These are phyloP conservation scores for Aromia moschata DNA, from an alignment of 2,888 invertebrate genomes.

Conservation along the genomic window DNA sequence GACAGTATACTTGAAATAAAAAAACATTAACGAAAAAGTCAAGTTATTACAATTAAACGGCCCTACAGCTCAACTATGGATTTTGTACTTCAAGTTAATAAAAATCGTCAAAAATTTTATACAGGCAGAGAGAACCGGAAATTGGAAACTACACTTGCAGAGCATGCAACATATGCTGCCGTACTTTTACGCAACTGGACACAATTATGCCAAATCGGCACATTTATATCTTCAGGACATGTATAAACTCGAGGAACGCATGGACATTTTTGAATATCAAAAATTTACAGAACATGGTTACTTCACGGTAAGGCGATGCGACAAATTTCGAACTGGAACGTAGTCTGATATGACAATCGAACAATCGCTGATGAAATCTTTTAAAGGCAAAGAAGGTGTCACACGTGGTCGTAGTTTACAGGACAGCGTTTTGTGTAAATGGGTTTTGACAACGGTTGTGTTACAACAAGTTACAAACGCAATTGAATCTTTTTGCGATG, in stretches of 20 bases:
- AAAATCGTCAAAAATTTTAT: slow-evolving; percentile 3
- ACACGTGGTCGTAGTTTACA: neutral
- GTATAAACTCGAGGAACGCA: neutral
- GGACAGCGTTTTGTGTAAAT: neutral
- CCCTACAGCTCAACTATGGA: too few species aligned
- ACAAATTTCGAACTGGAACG: neutral
- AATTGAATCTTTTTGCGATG: neutral
- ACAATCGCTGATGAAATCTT: neutral
- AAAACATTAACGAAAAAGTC: too few species aligned
- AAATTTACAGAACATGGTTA: too few species aligned
- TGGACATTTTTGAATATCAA: too few species aligned
- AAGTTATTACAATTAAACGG: too few species aligned
- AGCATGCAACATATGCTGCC: neutral
- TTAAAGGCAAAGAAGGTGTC: neutral
- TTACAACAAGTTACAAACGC: neutral
- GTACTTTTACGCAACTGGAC: neutral
- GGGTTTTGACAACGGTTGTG: neutral
- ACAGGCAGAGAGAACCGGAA: neutral
- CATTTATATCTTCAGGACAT: neutral
- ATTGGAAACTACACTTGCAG: neutral
- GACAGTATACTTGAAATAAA: too few species aligned
- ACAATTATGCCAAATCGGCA: neutral
- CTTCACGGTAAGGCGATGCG: neutral
- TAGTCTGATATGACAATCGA: neutral
- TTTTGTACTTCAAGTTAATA: too few species aligned